A percentile compares a stretch with the other conserved stretches of the same genome.
Evolutionary conservation across 2,888 invertebrate species (phyloP).

Genomic region (Toxonevra muliebris): DNA sequence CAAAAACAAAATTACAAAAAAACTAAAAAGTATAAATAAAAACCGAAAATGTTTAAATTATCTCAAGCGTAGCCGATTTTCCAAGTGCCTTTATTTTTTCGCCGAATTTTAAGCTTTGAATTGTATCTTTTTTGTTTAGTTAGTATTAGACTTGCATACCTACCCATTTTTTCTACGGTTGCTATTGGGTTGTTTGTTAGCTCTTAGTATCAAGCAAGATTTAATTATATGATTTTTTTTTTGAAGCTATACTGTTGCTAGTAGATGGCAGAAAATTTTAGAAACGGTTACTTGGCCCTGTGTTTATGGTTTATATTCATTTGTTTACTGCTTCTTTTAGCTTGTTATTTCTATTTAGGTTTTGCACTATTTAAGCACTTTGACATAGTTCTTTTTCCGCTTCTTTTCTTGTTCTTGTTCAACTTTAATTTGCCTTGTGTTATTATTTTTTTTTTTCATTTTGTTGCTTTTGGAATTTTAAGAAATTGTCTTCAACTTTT

Average conservation of each 20-base stretch:
- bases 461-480: background rate
- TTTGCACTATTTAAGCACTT: conserved; percentile 24
- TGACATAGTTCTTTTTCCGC: conserved; percentile 11
- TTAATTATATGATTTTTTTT: conserved; percentile 2
- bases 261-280: background rate
- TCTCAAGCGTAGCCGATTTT: conserved; percentile 22
- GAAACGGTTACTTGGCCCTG: background rate
- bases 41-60: conserved; percentile 5
- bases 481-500: too few species aligned
- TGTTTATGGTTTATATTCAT: background rate
- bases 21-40: conserved; percentile 6
- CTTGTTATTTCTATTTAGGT: conserved; percentile 5
- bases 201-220: background rate
- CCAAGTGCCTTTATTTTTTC: background rate
- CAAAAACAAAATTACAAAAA: background rate
- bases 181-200: background rate
- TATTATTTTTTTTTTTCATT: background rate
- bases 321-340: background rate
- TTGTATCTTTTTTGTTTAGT: background rate
- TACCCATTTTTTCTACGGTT: background rate
- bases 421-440: conserved; percentile 7
- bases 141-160: background rate
- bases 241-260: background rate
- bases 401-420: background rate
- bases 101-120: background rate